phyloP scores from a whole-genome alignment of 2,113 vertebrate species.

The Notothenia rossii region DNA sequence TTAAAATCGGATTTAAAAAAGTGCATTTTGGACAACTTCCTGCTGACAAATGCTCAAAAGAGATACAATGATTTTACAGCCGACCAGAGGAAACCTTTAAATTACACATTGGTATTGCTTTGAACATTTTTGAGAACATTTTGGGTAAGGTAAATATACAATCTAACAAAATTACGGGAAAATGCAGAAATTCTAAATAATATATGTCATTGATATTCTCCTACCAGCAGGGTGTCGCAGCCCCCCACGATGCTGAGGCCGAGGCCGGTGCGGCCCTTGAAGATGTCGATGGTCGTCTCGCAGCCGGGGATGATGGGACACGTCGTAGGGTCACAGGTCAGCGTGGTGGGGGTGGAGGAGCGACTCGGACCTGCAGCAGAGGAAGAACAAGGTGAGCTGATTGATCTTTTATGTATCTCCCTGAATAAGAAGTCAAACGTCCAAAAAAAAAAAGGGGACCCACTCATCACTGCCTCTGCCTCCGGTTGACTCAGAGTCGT shows the following conservation, averaged over 20 bases:
- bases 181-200: too few species aligned
- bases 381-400: not conserved
- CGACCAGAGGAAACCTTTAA: too few species aligned
- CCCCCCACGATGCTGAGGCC: slow-evolving; percentile 98
- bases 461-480: slow-evolving; percentile 86
- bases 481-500: slow-evolving; percentile 78
- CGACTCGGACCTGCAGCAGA: slow-evolving; percentile 86
- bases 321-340: slow-evolving; percentile 90
- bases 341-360: slow-evolving; percentile 90
- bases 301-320: slow-evolving; percentile 98
- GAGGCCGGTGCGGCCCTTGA: slow-evolving; percentile 94
- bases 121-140: too few species aligned
- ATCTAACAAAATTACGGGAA: too few species aligned
- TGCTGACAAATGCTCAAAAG: too few species aligned
- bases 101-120: too few species aligned
- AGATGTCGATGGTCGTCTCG: slow-evolving; percentile 98
- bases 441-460: slow-evolving; percentile 49
- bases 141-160: too few species aligned
- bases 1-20: too few species aligned
- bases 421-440: not conserved
- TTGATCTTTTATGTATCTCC: too few species aligned
- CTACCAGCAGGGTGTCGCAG: slow-evolving; percentile 95
- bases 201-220: not conserved
- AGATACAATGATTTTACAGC: too few species aligned
- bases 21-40: too few species aligned